Evolutionary conservation across 1,140 invertebrate species (phyloP).

Genomic region (Calephelis nemesis): DNA sequence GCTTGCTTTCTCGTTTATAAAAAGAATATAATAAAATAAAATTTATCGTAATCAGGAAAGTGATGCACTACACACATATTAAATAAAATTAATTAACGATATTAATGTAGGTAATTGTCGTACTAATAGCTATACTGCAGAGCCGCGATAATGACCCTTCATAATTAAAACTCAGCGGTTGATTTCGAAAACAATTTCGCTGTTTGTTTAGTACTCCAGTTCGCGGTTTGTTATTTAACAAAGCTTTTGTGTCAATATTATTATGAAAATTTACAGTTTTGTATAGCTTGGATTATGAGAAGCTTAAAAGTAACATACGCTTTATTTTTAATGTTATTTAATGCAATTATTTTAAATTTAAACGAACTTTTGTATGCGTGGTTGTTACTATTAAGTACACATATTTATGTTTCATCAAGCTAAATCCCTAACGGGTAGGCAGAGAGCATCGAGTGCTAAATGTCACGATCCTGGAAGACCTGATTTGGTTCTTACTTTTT

Average conservation of each 20-base stretch:
- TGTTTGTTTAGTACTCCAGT: slow-evolving; percentile 9
- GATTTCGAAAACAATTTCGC: slow-evolving; percentile 9
- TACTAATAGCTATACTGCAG: slow-evolving; percentile 4
- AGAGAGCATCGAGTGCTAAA: too few relatives aligned
- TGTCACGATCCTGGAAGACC: too few relatives aligned
- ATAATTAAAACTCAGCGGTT: slow-evolving; percentile 10
- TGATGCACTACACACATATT: not conserved
- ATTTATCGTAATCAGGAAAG: too few relatives aligned
- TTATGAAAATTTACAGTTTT: slow-evolving; percentile 10
- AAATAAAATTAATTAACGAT: slow-evolving; percentile 8
- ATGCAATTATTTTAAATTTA: too few relatives aligned
- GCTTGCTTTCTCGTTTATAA: too few relatives aligned
- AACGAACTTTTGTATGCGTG: too few relatives aligned
- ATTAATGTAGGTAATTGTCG: slow-evolving; percentile 4
- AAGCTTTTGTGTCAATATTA: slow-evolving; percentile 15
- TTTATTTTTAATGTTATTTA: not conserved
- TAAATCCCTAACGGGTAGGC: too few relatives aligned
- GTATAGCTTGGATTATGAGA: not conserved
- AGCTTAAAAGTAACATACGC: not conserved
- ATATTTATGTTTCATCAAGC: too few relatives aligned
- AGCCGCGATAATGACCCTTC: not conserved
- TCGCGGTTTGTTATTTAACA: slow-evolving; percentile 10
- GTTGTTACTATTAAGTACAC: too few relatives aligned
- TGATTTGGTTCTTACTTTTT: too few relatives aligned
- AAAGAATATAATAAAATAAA: too few relatives aligned